phyloP scores from a whole-genome alignment of 2,113 vertebrate genomes.

The Emydocephalus ijimae region DNA sequence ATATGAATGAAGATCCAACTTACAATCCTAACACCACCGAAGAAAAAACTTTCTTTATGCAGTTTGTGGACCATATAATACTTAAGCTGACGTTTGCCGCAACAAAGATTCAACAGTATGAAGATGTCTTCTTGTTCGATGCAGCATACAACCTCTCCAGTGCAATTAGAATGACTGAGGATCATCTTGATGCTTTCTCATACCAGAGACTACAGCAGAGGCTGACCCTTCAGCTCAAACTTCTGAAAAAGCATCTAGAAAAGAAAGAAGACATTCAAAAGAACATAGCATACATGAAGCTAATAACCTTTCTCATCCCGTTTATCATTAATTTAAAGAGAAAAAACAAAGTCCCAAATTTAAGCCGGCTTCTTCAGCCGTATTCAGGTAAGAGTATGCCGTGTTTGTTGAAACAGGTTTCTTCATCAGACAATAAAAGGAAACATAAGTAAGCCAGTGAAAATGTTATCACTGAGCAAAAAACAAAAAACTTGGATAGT shows the following conservation, averaged over 20 bases:
- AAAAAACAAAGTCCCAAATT: slow-evolving; percentile 70
- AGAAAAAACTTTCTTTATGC: slow-evolving; percentile 67
- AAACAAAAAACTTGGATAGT: not conserved
- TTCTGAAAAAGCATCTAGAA: slow-evolving; percentile 66
- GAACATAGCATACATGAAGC: slow-evolving; percentile 64
- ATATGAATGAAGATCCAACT: slow-evolving; percentile 64
- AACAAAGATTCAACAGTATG: slow-evolving; percentile 58
- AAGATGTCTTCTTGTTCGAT: slow-evolving; percentile 72
- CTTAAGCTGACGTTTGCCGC: slow-evolving; percentile 68
- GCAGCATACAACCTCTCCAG: slow-evolving; percentile 57
- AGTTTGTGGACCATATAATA: slow-evolving; percentile 59
- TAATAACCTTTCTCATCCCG: slow-evolving; percentile 69
- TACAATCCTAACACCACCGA: slow-evolving; percentile 66
- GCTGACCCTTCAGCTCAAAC: slow-evolving; percentile 64
- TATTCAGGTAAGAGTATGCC: slow-evolving; percentile 63
- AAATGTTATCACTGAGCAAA: not conserved
- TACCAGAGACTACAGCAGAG: slow-evolving; percentile 71
- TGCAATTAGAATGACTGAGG: slow-evolving; percentile 60
- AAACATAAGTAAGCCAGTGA: not conserved
- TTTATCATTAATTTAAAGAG: slow-evolving; percentile 70
- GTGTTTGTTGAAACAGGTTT: not conserved
- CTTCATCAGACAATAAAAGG: not conserved
- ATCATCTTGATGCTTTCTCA: slow-evolving; percentile 58
- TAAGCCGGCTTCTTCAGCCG: slow-evolving; percentile 61
- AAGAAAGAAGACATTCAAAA: slow-evolving; percentile 62